Evolutionary conservation across 2,113 vertebrate genomes (phyloP), one percentile per base, ranked within the genome.

Genomic region (Stegostoma tigrinum): DNA sequence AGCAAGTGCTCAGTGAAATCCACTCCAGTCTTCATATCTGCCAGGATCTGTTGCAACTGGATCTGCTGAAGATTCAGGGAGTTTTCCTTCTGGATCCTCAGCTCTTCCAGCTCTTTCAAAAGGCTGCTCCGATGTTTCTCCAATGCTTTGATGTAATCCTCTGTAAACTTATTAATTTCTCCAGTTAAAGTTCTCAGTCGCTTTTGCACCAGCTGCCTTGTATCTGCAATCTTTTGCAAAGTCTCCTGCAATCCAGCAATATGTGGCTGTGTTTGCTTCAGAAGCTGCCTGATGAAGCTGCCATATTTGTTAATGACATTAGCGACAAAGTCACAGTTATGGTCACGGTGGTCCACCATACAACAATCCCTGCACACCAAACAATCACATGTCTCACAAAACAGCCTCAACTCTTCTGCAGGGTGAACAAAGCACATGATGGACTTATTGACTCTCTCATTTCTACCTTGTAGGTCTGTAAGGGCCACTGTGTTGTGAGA

Each of bases 341-440:
- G 99, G 80, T 98, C 98, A 0, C 96, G 97, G 96, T 99, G 99
- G 38, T 97, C 96, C 3, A 97, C 97, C 19, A 97, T 96, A 5
- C 97, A 95, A 0, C 99, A 99, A 8, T 98, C 98, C 95, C 96
- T 96, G 96, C 99, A 99, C 95, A 98, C 97, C 0, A 98, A 98
- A 23, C 96, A 97, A 97, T 98, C 98, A 1, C 99, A 99, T 75
- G 97, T 97, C 97, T 98, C 98, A 0, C 99, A 99, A 97, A 98
- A 99, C 96, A 99, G 98, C 15, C 97, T 97, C 8, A 99, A 97
- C 96, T 99, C 98, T 97, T 99, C 98, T 0, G 97, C 97, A 0
- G 98, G 98, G 96, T 99, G 99, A 14, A 97, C 95, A 17, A 97
- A 96, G 96, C 99, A 99, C 96, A 98, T 97, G 45, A 98, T 97